Conservation (phyloP, 2,888 invertebrate species). For the Eremobia ochroleuca region DNA sequence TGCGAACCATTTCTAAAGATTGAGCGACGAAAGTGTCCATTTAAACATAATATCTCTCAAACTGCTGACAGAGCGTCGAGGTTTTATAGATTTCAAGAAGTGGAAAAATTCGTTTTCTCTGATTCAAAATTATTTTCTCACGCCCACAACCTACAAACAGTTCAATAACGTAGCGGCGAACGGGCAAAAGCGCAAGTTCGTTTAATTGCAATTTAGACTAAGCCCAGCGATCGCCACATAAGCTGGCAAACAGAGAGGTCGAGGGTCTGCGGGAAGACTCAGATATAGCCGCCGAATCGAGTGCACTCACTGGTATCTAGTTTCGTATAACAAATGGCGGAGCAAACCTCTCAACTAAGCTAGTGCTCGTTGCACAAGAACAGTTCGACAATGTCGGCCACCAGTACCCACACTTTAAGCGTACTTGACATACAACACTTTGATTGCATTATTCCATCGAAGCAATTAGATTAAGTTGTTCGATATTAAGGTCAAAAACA, state of each 20-base stretch:
- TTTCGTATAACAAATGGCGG: constrained; percentile 79
- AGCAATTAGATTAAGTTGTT: constrained; percentile 23
- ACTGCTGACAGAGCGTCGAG: constrained; percentile 72
- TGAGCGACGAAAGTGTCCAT: constrained; percentile 71
- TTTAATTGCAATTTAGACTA: constrained; percentile 87
- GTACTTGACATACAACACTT: constrained; percentile 55
- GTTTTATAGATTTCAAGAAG: constrained; percentile 70
- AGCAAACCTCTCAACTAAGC: constrained; percentile 69
- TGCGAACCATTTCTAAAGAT: constrained; percentile 66
- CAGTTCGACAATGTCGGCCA: constrained; percentile 57
- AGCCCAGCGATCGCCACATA: constrained; percentile 83
- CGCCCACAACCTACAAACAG: constrained; percentile 55
- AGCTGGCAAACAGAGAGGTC: constrained; percentile 79
- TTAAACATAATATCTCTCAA: constrained; percentile 75
- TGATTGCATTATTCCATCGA: constrained; percentile 37
- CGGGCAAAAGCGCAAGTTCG: constrained; percentile 76
- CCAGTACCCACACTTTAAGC: constrained; percentile 46
- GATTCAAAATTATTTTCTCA: constrained; percentile 46
- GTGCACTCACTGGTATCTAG: constrained; percentile 77
- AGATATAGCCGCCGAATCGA: constrained; percentile 73
- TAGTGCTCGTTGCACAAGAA: constrained; percentile 64
- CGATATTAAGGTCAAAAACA: not conserved
- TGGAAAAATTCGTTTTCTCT: constrained; percentile 44
- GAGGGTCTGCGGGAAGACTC: constrained; percentile 79
- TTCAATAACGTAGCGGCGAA: constrained; percentile 60